Evolutionary conservation across 2,888 invertebrate genomes (phyloP), one percentile per base, ranked within the genome.

Genomic region (Kuschelorhynchus macadamiae): DNA sequence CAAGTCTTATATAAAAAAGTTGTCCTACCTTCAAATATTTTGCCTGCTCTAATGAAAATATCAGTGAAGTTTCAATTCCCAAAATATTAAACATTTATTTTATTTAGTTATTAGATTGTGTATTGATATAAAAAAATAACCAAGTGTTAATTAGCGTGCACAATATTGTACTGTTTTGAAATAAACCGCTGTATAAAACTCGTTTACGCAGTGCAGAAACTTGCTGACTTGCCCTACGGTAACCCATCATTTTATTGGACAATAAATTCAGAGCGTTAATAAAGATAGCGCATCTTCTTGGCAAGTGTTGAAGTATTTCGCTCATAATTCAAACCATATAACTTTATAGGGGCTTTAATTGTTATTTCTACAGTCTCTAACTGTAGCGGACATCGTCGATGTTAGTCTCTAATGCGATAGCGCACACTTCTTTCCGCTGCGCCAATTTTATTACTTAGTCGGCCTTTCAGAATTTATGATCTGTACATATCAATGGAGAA

Each of bases 241-340:
- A 33, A 46, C 49, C 32, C 32, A 64, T 64, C 74, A 73, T 69
- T 74, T 74, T 65, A 60, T 61, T 49, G 52, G 11, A 53, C 63
- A 59, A 57, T 63, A 64, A 68, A 59, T 68, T 59, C 21, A 12
- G n/a, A 16, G 41, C 53, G 47, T 41, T 72, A 73, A 73, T 74
- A 73, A 62, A 71, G 62, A 67, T 62, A 67, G 49, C 62, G 55
- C 47, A 36, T 56, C 49, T n/a, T n/a, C n/a, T 44, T 39, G 50
- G 52, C 49, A 67, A 67, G 47, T 57, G 62, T 41, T 67, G 49
- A 56, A 67, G 49, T 47, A 57, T 67, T 62, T 49, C 49, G 18
- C 62, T 57, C 67, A 61, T 67, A 67, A 61, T 61, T 67, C 53
- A 67, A 30, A 20, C 55, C 46, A 32, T 67, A 67, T 67, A 67